These are phyloP conservation scores for Doryteuthis pealeii DNA, from an alignment of 1,140 invertebrate species.

Conservation along the genomic window DNA sequence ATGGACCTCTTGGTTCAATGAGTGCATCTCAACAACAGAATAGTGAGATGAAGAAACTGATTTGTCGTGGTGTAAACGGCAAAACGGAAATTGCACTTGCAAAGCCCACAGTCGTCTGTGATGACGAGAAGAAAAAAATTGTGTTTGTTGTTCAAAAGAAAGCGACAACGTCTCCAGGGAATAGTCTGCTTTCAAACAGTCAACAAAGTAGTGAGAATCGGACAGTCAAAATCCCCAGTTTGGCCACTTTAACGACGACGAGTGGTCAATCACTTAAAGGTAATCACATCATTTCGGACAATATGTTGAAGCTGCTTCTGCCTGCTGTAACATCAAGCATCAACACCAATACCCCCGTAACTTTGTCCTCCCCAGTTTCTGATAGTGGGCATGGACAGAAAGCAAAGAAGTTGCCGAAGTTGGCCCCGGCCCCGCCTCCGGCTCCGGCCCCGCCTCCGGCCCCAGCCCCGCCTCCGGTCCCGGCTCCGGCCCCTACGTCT, in stretches of 20 bases:
- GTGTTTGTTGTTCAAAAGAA: constrained; percentile 1
- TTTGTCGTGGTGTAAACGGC: constrained; percentile 1
- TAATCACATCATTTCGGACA: background rate
- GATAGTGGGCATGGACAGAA: too few relatives aligned
- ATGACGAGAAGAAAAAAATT: background rate
- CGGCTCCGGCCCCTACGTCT: too few relatives aligned
- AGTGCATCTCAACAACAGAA: background rate
- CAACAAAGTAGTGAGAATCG: too few relatives aligned
- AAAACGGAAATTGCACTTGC: background rate
- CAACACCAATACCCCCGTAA: background rate
- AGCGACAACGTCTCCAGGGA: background rate
- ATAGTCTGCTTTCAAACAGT: too few relatives aligned
- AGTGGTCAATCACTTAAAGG: too few relatives aligned
- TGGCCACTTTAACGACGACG: too few relatives aligned
- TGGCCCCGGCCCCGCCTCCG: too few relatives aligned
- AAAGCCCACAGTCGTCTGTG: background rate
- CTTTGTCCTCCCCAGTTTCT: background rate
- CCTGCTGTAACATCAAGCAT: background rate
- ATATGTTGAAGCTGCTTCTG: background rate
- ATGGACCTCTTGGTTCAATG: background rate
- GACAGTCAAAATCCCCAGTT: too few relatives aligned
- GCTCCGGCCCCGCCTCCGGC: too few relatives aligned
- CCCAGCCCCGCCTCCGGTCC: too few relatives aligned
- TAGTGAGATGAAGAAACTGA: background rate
- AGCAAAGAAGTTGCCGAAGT: too few relatives aligned